Evolutionary conservation across 2,888 invertebrate species (phyloP), one percentile per base, ranked within the genome.

Genomic region (Tridacna gigas): DNA sequence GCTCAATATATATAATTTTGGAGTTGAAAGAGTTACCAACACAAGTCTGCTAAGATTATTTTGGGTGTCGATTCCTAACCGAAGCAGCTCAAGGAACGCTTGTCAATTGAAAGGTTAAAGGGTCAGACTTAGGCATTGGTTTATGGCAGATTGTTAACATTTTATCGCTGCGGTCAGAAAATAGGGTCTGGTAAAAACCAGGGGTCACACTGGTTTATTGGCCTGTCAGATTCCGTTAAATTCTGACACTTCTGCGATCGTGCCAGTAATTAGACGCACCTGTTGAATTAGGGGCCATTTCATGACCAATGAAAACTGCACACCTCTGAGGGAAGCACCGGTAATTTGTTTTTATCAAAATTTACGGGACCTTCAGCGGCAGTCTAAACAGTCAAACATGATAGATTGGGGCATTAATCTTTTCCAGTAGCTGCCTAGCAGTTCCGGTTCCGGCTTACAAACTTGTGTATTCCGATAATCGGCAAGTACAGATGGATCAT

Each of bases 261-360:
- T 69, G 71, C 15, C 26, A 51, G 48, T 85, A 85, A 85, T 85
- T 79, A 77, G 77, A 66, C 76, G 56, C 85, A 85, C 85, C 82
- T 85, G 85, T 85, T 85, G n/a, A 37, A 75, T 63, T 63, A 37
- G 47, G 73, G 61, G 66, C 77, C 26, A 66, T 77, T 77, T 77
- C 66, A 66, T 56, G 66, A 56, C 67, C 67, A 67, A 67, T 66
- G 63, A 67, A 48, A 76, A 48, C 45, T n/a, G 26, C 65, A n/a
- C 25, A 51, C 51, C 18, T 56, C 26, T 25, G 18, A 18, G 5
- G 56, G 37, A 48, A 45, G n/a, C 22, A 12, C 1, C 47, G 15
- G 18, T 65, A 65, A 71, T 51, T 67, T 5, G 20, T 67, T 45
- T 67, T 67, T 67, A 67, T 67, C 67, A 45, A 45, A 20, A 45